Percentiles rank a stretch among this genome's conserved stretches.
Evolutionary conservation across 2,888 invertebrate genomes (phyloP).

Genomic region (Eristalis arbustorum): DNA sequence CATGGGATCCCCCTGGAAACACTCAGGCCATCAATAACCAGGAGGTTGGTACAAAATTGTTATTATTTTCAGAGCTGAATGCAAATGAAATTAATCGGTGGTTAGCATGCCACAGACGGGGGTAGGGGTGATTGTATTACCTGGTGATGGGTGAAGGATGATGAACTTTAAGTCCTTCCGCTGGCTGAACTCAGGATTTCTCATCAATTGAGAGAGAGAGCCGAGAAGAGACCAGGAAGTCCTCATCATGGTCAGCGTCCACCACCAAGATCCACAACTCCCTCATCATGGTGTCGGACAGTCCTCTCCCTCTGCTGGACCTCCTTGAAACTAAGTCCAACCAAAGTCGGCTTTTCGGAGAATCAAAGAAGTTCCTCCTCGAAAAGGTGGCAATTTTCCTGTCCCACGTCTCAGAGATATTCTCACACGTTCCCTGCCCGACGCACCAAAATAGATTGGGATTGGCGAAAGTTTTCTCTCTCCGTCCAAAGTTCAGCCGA

Average conservation of each 20-base stretch:
- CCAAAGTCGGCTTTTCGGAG: background rate
- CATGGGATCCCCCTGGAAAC: background rate
- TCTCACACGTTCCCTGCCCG: too few relatives aligned
- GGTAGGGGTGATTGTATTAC: background rate
- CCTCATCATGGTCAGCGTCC: too few relatives aligned
- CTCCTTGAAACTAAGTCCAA: background rate
- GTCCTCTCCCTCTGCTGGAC: background rate
- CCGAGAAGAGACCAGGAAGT: too few relatives aligned
- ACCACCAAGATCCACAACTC: too few relatives aligned
- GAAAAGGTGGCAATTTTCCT: too few relatives aligned
- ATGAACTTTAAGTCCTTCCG: background rate
- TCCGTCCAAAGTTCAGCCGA: background rate
- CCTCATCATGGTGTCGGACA: too few relatives aligned
- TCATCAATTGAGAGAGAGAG: too few relatives aligned
- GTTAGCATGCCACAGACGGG: background rate
- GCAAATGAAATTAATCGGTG: background rate
- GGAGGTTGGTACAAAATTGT: background rate
- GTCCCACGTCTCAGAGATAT: too few relatives aligned
- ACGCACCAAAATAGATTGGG: background rate
- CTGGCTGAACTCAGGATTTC: background rate
- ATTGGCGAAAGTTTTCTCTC: background rate
- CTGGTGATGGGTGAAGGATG: background rate
- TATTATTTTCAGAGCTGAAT: background rate
- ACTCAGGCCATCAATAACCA: background rate
- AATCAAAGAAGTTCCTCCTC: background rate